Evolutionary conservation across 30 jellyfish, hydroid and myxozoan genomes (phyloP).

Genomic region (Morbakka virulenta): DNA sequence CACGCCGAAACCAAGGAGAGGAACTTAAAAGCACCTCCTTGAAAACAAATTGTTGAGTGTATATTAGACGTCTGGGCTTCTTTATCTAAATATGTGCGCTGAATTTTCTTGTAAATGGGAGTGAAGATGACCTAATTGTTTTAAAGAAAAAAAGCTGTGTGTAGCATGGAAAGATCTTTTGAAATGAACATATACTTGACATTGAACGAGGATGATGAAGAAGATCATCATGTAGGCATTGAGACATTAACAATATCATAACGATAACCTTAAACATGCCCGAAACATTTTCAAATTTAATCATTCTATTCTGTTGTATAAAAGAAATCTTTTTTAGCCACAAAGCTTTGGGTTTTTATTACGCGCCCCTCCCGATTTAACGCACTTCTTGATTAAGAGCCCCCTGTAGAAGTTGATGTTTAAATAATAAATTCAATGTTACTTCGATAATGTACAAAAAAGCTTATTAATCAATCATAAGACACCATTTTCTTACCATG

Average conservation of each 20-base stretch:
- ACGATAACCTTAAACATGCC: background rate
- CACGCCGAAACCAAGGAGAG: no score
- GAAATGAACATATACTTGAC: background rate
- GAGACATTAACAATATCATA: background rate
- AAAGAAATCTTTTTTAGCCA: no score
- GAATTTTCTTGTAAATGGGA: no score
- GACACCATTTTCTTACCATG: conserved; percentile 58
- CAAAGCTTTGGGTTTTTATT: no score
- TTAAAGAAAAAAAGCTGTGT: background rate
- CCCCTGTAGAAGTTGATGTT: background rate
- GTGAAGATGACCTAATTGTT: no score
- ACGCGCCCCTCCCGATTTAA: background rate
- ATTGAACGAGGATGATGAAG: background rate
- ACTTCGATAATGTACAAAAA: background rate
- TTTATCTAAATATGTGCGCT: no score
- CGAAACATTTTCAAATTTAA: background rate
- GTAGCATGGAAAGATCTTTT: background rate
- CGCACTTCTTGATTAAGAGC: background rate
- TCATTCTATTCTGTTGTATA: background rate
- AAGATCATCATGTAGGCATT: background rate
- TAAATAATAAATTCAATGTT: background rate
- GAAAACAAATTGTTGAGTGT: no score
- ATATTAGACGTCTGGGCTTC: no score
- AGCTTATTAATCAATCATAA: background rate
- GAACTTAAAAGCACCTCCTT: no score